Conservation (phyloP, 2,797 vertebrate genomes). For the Dallia pectoralis region DNA sequence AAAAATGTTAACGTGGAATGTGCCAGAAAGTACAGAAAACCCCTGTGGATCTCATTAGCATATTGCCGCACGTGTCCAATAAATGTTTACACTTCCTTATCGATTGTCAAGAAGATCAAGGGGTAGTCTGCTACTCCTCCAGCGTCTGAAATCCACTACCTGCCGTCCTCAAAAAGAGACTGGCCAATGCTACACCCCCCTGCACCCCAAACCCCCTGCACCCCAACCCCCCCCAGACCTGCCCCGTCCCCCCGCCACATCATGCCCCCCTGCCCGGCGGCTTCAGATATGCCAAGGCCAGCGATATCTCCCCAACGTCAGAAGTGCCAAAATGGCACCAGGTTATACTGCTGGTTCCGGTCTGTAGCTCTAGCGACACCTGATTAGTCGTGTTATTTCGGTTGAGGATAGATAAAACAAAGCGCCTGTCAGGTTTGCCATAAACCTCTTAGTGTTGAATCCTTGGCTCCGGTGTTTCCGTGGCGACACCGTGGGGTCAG, state of each 20-base stretch:
- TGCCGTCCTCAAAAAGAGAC: slow-evolving; percentile 54
- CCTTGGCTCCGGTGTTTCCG: slow-evolving; percentile 19
- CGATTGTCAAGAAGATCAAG: slow-evolving; percentile 60
- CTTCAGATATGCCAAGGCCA: slow-evolving; percentile 43
- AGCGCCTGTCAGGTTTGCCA: slow-evolving; percentile 5
- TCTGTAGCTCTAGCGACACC: background rate
- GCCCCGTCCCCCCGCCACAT: slow-evolving; percentile 25
- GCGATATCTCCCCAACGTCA: slow-evolving; percentile 47
- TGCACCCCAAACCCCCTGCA: too few species aligned
- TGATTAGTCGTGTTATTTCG: slow-evolving; percentile 22
- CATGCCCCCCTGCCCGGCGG: slow-evolving; percentile 40
- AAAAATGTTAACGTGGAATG: slow-evolving; percentile 36
- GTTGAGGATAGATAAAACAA: slow-evolving; percentile 22
- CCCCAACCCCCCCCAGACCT: slow-evolving; percentile 50
- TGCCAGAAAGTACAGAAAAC: slow-evolving; percentile 18
- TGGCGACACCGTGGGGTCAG: slow-evolving; percentile 59
- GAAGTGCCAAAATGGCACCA: slow-evolving; percentile 31
- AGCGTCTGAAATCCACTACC: slow-evolving; percentile 52
- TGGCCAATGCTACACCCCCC: slow-evolving; percentile 45
- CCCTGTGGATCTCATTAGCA: slow-evolving; percentile 47
- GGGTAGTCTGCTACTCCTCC: slow-evolving; percentile 38
- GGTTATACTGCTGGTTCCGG: slow-evolving; percentile 16
- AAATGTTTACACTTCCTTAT: slow-evolving; percentile 46
- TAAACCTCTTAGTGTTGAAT: slow-evolving; percentile 22
- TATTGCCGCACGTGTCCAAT: slow-evolving; percentile 46